Conservation (phyloP, 1,140 invertebrate species). For the Neelides sp. region DNA sequence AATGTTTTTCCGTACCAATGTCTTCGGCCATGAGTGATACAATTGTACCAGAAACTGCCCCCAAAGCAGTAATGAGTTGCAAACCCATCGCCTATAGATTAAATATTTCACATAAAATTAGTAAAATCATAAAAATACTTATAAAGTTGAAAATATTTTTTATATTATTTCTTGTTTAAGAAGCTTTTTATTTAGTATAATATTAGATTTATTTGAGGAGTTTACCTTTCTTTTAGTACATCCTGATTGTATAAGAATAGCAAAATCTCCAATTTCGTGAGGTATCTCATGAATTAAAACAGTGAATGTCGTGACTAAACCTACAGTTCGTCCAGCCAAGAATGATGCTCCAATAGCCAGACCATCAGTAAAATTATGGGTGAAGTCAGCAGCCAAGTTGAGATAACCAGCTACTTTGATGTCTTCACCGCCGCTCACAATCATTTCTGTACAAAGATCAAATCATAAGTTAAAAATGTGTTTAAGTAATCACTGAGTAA, state of each 20-base stretch:
- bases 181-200: not conserved
- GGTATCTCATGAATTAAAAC: conserved; percentile 94
- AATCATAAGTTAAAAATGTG: no score
- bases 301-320: conserved; percentile 78
- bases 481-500: no score
- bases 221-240: conserved; percentile 67
- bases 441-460: no score
- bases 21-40: conserved; percentile 69
- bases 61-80: conserved; percentile 83
- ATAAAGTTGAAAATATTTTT: not conserved
- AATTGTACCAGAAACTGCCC: conserved; percentile 79
- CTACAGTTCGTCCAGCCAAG: conserved; percentile 67
- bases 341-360: conserved; percentile 94
- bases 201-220: not conserved
- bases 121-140: no score
- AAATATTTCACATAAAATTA: conserved; percentile 7
- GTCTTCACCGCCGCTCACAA: conserved; percentile 38
- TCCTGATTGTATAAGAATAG: conserved; percentile 87
- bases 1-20: conserved; percentile 44
- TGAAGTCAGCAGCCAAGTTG: conserved; percentile 86
- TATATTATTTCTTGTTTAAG: not conserved
- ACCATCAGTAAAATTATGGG: conserved; percentile 95
- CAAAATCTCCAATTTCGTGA: conserved; percentile 97
- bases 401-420: conserved; percentile 87
- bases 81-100: conserved; percentile 65